These are phyloP conservation scores for Diplazon laetatorius DNA, from an alignment of 2,888 invertebrate species.

Conservation along the genomic window DNA sequence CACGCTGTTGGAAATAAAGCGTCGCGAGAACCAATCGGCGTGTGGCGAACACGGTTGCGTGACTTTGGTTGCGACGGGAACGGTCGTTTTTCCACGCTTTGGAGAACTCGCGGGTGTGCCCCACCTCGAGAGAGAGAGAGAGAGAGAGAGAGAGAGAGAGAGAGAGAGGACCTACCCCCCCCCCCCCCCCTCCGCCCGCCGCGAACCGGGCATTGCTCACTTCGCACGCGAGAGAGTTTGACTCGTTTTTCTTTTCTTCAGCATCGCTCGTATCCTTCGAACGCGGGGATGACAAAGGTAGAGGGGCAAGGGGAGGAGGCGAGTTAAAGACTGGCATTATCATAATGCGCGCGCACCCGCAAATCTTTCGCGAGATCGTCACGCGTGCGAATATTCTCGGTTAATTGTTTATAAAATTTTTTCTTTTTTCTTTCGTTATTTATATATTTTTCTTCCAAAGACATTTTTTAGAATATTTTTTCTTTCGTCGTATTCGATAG, in stretches of 20 bases:
- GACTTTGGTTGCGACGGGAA: constrained; percentile 68
- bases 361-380: constrained; percentile 1
- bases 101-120: constrained; percentile 72
- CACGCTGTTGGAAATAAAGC: constrained; percentile 53
- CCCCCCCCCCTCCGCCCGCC: too few species aligned
- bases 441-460: not conserved
- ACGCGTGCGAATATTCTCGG: constrained; percentile 8
- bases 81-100: constrained; percentile 79
- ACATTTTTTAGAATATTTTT: not conserved
- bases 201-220: constrained; percentile 22
- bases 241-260: constrained; percentile 24
- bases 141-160: too few species aligned
- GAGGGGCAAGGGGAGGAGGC: constrained; percentile 1
- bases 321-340: constrained; percentile 1
- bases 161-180: too few species aligned
- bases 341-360: not conserved
- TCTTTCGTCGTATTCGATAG: too few species aligned
- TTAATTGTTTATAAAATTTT: constrained; percentile 27
- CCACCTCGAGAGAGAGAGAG: constrained; percentile 59
- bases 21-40: constrained; percentile 61
- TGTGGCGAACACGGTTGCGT: constrained; percentile 58
- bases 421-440: not conserved
- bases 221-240: constrained; percentile 21
- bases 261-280: not conserved
- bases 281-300: not conserved